Evolutionary conservation across 2,888 invertebrate species (phyloP), one percentile per base, ranked within the genome.

Genomic region (Drosophila lacicola): DNA sequence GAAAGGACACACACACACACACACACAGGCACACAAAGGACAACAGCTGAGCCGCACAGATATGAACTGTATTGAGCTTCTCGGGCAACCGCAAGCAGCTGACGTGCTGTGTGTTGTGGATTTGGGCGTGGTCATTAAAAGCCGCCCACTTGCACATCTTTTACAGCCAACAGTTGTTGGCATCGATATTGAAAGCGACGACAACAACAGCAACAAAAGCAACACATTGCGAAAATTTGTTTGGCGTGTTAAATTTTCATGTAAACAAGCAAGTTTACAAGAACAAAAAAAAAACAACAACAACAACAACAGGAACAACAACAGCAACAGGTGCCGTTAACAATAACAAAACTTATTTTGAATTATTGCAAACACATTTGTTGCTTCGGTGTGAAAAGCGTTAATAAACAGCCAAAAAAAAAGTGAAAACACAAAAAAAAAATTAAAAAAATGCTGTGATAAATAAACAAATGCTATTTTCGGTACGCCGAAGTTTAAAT

Each of bases 211-310:
- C 44, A 45, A 50, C 39, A 56, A 56, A 39, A 51, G 44, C 45
- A 51, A 45, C 41, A 25, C 54, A 65, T 67, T 67, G 51, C 56
- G 57, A 42, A 77, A 74, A 70, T 75, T 74, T 56, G 82, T 66
- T 75, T 69, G 57, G 56, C 75, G 82, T 86, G 81, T 81, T 70
- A 60, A 72, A 81, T 84, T 69, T 47, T 33, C 72, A 75, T 82
- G 82, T 82, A 66, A 87, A 82, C 82, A 82, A 72, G 88, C 66
- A 66, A 74, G 80, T 86, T 70, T 80, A 82, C 81, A 80, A 64
- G 81, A 49, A 61, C 54, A 61, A 64, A 60, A 11, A 36, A 58
- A 41, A 44, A 68, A 11, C 39, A 61, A 14, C 39, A 64, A n/a
- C 58, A 51, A 65, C 45, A 58, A 34, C 19, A 49, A 11, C 53